Percentiles rank a stretch among this genome's conserved stretches.
Evolutionary conservation across 2,113 vertebrate species (phyloP).

Genomic region (Petrocephalus microphthalmus): DNA sequence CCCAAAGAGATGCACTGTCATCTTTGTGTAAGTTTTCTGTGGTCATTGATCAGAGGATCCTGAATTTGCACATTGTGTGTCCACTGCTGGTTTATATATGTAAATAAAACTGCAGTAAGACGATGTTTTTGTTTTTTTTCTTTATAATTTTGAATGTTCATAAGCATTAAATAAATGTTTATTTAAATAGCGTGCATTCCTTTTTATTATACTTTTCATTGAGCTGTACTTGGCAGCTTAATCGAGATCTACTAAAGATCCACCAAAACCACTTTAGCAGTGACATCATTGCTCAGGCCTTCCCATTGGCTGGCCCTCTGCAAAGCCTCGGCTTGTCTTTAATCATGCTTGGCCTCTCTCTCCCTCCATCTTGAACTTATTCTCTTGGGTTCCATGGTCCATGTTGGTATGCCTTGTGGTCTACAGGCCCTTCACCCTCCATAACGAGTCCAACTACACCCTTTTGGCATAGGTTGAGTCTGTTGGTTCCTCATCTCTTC

Average conservation of each 20-base stretch:
- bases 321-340: background rate
- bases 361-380: background rate
- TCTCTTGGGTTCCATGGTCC: background rate
- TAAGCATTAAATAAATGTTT: background rate
- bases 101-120: constrained; percentile 37
- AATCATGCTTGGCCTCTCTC: background rate
- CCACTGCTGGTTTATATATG: constrained; percentile 28
- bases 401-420: background rate
- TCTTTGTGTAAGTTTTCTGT: constrained; percentile 43
- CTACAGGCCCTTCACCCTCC: background rate
- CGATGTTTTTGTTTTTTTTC: background rate
- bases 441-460: background rate
- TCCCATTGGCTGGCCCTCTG: background rate
- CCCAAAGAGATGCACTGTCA: constrained; percentile 58
- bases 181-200: background rate
- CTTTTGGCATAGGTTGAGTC: background rate
- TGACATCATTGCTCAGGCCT: background rate
- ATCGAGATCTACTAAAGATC: background rate
- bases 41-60: constrained; percentile 35
- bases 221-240: too few species aligned
- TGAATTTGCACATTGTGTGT: constrained; percentile 37
- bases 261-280: background rate
- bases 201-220: background rate
- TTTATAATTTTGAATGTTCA: background rate
- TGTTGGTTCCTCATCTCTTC: background rate